These are phyloP conservation scores for Trichomalopsis sarcophagae DNA, from an alignment of 1,140 invertebrate genomes.

Conservation along the genomic window DNA sequence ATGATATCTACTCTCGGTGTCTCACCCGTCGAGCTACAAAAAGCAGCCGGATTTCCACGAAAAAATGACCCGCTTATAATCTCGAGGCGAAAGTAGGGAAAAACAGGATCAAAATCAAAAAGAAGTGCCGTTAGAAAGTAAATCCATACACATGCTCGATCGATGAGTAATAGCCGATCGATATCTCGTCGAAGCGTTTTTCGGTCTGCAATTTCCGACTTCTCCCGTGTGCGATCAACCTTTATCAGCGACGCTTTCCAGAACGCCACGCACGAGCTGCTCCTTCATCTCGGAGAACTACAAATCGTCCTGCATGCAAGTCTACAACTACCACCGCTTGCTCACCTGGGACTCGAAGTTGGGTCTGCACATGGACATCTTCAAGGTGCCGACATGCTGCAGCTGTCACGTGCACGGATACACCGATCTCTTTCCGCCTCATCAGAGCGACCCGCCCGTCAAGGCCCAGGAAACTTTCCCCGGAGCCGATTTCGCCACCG, in stretches of 20 bases:
- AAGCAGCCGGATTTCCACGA: background rate
- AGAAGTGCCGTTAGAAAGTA: constrained; percentile 28
- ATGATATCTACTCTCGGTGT: too few species aligned
- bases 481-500: constrained; percentile 66
- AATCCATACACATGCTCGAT: background rate
- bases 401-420: constrained; percentile 89
- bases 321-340: constrained; percentile 91
- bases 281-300: constrained; percentile 88
- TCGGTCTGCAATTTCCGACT: background rate
- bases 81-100: constrained; percentile 12
- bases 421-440: constrained; percentile 79
- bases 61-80: constrained; percentile 28
- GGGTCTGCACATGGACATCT: constrained; percentile 90
- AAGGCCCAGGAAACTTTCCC: constrained; percentile 68
- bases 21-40: background rate
- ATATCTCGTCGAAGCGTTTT: too few species aligned
- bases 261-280: constrained; percentile 83
- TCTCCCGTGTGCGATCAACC: background rate
- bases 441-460: constrained; percentile 67
- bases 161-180: background rate
- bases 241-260: constrained; percentile 67
- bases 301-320: constrained; percentile 87
- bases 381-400: constrained; percentile 90
- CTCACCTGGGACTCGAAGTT: constrained; percentile 88
- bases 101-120: constrained; percentile 12